Percentiles rank a stretch among this genome's conserved stretches.
phyloP scores from a whole-genome alignment of 53 echinoderm and acorn worm species.

The Hippasteria phrygiana region DNA sequence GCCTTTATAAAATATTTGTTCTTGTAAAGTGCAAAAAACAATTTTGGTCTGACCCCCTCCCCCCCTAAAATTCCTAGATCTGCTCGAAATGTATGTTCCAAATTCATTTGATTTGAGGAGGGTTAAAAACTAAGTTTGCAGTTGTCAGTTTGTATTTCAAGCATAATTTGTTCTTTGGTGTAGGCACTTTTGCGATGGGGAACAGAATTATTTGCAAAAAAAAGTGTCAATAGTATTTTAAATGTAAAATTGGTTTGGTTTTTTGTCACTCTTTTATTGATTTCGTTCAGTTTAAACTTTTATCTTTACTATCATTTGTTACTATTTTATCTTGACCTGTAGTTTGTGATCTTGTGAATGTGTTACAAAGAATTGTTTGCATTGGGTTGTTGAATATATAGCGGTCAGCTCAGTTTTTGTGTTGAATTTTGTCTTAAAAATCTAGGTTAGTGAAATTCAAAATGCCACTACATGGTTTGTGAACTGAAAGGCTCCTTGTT shows the following conservation, averaged over 20 bases:
- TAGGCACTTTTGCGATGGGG: background rate
- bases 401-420: too few species aligned
- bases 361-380: background rate
- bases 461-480: too few species aligned
- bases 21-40: too few species aligned
- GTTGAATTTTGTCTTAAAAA: too few species aligned
- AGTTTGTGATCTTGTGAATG: background rate
- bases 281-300: background rate
- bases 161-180: background rate
- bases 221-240: constrained; percentile 42
- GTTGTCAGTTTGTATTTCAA: background rate
- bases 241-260: constrained; percentile 8
- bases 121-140: background rate
- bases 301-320: background rate
- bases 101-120: background rate
- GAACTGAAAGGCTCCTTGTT: too few species aligned
- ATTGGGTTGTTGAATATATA: too few species aligned
- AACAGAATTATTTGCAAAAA: background rate
- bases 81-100: background rate
- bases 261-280: background rate
- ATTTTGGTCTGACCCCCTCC: too few species aligned
- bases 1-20: too few species aligned
- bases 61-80: too few species aligned
- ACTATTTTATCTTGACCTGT: background rate
- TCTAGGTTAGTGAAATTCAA: too few species aligned